Percentiles rank a stretch among this genome's conserved stretches.
These are phyloP conservation scores for Eutrigla gurnardus DNA, from an alignment of 2,797 vertebrate species.

Conservation along the genomic window DNA sequence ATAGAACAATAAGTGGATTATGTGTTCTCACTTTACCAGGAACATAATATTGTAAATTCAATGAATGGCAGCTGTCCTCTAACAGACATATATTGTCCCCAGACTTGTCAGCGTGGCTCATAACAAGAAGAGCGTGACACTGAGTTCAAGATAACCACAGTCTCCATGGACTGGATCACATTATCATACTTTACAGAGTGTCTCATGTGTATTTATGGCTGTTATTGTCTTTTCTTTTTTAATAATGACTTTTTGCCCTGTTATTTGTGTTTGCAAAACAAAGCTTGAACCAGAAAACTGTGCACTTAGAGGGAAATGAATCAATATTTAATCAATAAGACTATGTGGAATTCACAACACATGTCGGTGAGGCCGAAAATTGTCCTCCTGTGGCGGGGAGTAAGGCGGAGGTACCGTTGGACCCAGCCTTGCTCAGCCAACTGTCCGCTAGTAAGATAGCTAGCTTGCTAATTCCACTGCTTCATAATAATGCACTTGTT, in stretches of 20 bases:
- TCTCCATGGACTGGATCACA: constrained; percentile 1
- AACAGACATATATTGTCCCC: constrained; percentile 48
- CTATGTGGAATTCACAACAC: not conserved
- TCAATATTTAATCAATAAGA: not conserved
- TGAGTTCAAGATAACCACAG: constrained; percentile 1
- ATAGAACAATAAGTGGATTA: constrained; percentile 36
- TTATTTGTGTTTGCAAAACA: not conserved
- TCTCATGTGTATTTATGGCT: not conserved
- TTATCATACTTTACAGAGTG: not conserved
- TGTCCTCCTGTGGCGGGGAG: too few relatives aligned
- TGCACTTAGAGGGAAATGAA: not conserved
- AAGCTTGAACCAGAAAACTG: not conserved
- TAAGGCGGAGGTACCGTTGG: too few relatives aligned
- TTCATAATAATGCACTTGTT: too few relatives aligned
- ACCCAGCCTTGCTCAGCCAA: too few relatives aligned
- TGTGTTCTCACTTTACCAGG: constrained; percentile 53
- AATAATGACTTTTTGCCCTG: not conserved
- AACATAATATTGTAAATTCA: constrained; percentile 59
- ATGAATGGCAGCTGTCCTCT: constrained; percentile 40
- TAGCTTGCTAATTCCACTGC: too few relatives aligned
- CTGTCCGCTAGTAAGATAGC: too few relatives aligned
- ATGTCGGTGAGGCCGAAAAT: too few relatives aligned
- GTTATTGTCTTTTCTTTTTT: not conserved
- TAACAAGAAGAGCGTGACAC: constrained; percentile 63
- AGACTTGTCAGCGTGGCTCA: constrained; percentile 30